Conservation (phyloP, 2,113 vertebrate genomes). For the Laticauda laticaudata region DNA sequence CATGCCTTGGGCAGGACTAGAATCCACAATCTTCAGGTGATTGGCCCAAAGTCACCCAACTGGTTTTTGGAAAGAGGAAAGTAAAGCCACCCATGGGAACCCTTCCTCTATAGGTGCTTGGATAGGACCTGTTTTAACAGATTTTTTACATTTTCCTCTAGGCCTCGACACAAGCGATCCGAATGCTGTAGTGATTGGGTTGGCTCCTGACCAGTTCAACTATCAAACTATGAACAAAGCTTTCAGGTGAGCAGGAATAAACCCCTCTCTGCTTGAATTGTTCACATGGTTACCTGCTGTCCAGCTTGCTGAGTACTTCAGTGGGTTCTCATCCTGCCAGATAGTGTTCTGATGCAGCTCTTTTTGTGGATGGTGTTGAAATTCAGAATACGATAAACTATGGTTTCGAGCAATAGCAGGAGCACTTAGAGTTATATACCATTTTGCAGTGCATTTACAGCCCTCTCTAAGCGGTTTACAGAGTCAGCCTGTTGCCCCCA, state of each 20-base stretch:
- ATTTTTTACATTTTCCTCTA: conserved; percentile 45
- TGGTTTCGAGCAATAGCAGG: too few species aligned
- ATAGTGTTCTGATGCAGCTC: too few species aligned
- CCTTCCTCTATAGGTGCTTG: not conserved
- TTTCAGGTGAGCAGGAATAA: conserved; percentile 76
- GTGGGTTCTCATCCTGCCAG: too few species aligned
- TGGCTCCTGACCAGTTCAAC: conserved; percentile 91
- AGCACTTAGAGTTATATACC: too few species aligned
- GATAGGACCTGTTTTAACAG: not conserved
- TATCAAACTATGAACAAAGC: conserved; percentile 89
- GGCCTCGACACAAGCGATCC: conserved; percentile 84
- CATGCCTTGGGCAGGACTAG: not conserved
- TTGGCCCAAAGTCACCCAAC: not conserved
- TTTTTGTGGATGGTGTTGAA: too few species aligned
- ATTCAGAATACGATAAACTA: too few species aligned
- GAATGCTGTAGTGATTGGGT: conserved; percentile 90
- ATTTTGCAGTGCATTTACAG: too few species aligned
- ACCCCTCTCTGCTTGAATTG: too few species aligned
- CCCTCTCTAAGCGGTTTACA: too few species aligned
- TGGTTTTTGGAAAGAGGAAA: not conserved
- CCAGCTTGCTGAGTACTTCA: too few species aligned
- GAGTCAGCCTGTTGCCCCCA: too few species aligned
- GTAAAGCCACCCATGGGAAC: not conserved
- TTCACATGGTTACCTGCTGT: too few species aligned
- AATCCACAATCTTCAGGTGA: not conserved